These are phyloP conservation scores for Miniopterus natalensis DNA, from an alignment of 2,113 vertebrate species.

Conservation along the genomic window DNA sequence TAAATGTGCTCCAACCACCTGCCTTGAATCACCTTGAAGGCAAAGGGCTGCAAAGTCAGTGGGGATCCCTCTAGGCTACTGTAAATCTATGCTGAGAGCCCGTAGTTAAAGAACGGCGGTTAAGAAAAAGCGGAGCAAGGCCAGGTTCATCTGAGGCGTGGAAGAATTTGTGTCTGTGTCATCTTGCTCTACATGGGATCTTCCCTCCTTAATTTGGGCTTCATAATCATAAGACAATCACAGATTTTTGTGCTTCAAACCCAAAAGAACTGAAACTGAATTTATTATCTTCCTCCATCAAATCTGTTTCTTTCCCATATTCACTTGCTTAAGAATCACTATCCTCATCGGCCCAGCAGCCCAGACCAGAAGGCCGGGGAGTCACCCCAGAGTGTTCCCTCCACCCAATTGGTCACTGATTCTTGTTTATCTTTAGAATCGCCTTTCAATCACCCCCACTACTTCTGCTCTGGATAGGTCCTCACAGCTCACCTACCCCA, in stretches of 20 bases:
- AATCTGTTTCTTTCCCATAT: neutral
- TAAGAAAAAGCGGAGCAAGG: neutral
- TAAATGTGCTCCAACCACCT: neutral
- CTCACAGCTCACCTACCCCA: neutral
- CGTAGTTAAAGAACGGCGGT: neutral
- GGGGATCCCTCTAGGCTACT: neutral
- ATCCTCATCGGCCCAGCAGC: neutral
- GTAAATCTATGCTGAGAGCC: neutral
- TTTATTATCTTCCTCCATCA: neutral
- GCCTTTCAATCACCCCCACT: neutral
- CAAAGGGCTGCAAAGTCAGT: neutral
- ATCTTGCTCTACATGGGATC: neutral
- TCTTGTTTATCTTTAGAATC: neutral
- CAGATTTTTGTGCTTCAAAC: neutral
- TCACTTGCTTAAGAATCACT: neutral
- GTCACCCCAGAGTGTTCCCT: neutral
- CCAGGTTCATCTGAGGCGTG: neutral
- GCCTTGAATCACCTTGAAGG: neutral
- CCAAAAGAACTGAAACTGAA: slow-evolving; percentile 9
- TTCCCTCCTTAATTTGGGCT: neutral
- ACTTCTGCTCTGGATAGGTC: neutral
- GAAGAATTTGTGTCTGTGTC: neutral
- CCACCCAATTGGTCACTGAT: neutral
- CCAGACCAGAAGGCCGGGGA: neutral
- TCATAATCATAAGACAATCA: neutral